A percentile compares a stretch with the other conserved stretches of the same genome.
These are phyloP conservation scores for Scomberomorus guttatus DNA, from an alignment of 2,797 vertebrate species.

Conservation along the genomic window DNA sequence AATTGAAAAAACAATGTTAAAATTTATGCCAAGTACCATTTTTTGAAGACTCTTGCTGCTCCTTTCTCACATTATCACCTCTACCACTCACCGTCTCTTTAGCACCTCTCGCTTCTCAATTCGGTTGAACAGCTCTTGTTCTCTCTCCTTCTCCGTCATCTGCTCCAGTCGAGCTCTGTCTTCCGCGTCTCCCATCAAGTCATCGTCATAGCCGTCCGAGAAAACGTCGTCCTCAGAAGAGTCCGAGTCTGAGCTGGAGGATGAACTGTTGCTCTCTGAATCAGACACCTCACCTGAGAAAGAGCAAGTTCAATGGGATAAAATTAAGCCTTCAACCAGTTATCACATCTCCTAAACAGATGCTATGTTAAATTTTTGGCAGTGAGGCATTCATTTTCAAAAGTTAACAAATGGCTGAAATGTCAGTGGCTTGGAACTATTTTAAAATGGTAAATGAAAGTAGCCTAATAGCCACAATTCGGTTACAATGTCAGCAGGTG, in stretches of 20 bases:
- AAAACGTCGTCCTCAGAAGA: constrained; percentile 98
- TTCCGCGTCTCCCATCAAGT: constrained; percentile 98
- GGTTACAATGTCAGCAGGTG: background rate
- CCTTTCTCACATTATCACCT: background rate
- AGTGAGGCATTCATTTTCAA: background rate
- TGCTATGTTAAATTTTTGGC: background rate
- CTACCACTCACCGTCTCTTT: constrained; percentile 91
- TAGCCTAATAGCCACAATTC: background rate
- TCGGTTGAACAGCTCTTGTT: constrained; percentile 97
- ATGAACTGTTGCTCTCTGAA: constrained; percentile 97
- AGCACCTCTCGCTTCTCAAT: constrained; percentile 99
- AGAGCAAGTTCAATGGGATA: background rate
- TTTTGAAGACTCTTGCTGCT: background rate
- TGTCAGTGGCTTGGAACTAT: background rate
- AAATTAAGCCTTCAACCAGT: background rate
- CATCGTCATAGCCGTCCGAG: constrained; percentile 96
- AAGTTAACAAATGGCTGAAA: background rate
- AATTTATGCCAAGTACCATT: no score
- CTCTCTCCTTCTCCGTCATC: constrained; percentile 99
- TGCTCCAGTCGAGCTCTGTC: constrained; percentile 96
- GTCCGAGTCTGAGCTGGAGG: constrained; percentile 96
- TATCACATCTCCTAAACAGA: background rate
- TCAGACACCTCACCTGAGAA: constrained; percentile 96
- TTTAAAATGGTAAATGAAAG: background rate
- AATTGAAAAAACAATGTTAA: background rate